phyloP scores from a whole-genome alignment of 92 coral and sea anemone genomes.

The Isaurus tuberculatus region DNA sequence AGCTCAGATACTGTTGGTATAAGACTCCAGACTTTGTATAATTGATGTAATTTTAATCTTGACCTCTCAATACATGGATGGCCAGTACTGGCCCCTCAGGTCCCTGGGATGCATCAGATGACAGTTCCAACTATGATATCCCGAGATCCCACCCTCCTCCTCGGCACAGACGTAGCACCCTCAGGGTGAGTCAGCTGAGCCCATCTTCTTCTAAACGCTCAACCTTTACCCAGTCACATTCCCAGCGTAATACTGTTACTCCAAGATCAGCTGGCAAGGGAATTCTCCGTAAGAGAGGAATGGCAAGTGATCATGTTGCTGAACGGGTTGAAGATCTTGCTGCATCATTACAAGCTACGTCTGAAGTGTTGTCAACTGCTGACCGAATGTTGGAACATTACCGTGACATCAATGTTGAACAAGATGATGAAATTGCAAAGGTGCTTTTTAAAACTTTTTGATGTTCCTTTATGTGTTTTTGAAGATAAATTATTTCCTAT shows the following conservation, averaged over 20 bases:
- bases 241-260: background rate
- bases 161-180: conserved; percentile 71
- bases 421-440: conserved; percentile 97
- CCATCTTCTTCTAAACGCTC: conserved; percentile 57
- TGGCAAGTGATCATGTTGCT: conserved; percentile 70
- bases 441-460: conserved; percentile 43
- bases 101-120: conserved; percentile 94
- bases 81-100: conserved; percentile 69
- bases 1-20: background rate
- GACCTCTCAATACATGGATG: conserved; percentile 40
- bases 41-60: background rate
- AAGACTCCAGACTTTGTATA: background rate
- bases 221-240: conserved; percentile 53
- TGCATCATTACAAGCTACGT: conserved; percentile 94
- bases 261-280: conserved; percentile 55
- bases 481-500: no score
- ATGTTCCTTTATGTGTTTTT: background rate
- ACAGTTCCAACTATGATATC: conserved; percentile 71
- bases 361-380: conserved; percentile 97
- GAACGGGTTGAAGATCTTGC: conserved; percentile 95
- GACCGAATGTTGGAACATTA: conserved; percentile 99
- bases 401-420: conserved; percentile 94
- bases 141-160: conserved; percentile 72
- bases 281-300: conserved; percentile 34
- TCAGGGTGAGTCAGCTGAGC: conserved; percentile 83